Evolutionary conservation across 2,888 invertebrate species (phyloP), one percentile per base, ranked within the genome.

Genomic region (Acronicta aceris): DNA sequence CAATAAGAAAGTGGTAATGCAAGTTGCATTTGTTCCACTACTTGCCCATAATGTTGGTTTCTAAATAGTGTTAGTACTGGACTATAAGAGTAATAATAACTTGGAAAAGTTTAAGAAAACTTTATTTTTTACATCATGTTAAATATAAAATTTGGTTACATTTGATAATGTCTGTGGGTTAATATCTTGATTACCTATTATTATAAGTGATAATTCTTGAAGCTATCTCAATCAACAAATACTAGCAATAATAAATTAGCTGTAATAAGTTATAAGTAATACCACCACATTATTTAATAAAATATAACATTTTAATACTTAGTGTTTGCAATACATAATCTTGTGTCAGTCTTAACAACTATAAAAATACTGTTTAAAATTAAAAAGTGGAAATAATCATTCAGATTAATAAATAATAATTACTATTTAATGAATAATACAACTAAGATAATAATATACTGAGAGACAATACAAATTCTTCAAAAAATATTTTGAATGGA

Each of bases 271-370:
- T 85, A 86, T 81, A 79, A 87, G 80, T 87, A 85, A 88, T 85
- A 89, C 90, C 89, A 90, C 89, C 90, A 90, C 88, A 87, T 84
- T 81, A 76, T 83, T 81, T 74, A 79, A 76, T 79, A 83, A 85
- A 84, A 86, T 85, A 86, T 86, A 83, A 87, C 81, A 83, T 81
- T 88, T 88, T 89, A 93, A 92, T 92, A 92, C 91, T 92, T 88
- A 89, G 85, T 87, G 84, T 88, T 86, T 88, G 87, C 81, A 89
- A 89, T 91, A 91, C 87, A 91, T 88, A 85, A 86, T 85, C 80
- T 87, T 89, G 90, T 89, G 90, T 93, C 93, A 94, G 94, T 93
- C 94, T 93, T 93, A 93, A 89, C 71, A 89, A 88, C 91, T 93
- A 92, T 88, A 83, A 85, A 89, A 92, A 93, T 93, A 93, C 92